phyloP scores from a whole-genome alignment of 2,888 invertebrate genomes.

The Epinotia nisella region DNA sequence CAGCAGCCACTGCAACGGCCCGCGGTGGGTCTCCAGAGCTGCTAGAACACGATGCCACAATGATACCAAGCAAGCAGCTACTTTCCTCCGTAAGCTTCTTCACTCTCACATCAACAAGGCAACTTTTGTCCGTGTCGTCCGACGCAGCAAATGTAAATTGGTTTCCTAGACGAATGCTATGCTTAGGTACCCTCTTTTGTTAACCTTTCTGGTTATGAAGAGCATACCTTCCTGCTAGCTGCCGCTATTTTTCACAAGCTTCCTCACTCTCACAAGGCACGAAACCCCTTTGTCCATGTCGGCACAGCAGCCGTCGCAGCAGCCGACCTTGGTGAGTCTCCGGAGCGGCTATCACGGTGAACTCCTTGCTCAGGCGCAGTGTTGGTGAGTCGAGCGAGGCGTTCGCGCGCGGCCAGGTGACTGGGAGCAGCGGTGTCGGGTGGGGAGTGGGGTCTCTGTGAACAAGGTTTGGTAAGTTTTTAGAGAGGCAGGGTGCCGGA shows the following conservation, averaged over 20 bases:
- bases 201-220: too few species aligned
- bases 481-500: neutral
- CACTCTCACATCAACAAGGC: too few species aligned
- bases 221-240: too few species aligned
- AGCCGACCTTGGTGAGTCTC: constrained; percentile 54
- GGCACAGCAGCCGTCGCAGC: constrained; percentile 64
- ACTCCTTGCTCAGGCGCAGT: constrained; percentile 58
- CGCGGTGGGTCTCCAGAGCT: too few species aligned
- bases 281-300: constrained; percentile 66
- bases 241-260: constrained; percentile 3
- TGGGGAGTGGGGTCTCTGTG: constrained; percentile 72
- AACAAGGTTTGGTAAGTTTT: constrained; percentile 45
- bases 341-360: constrained; percentile 55
- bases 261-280: constrained; percentile 68
- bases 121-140: too few species aligned
- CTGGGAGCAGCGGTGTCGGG: constrained; percentile 56
- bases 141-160: too few species aligned
- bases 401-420: constrained; percentile 48
- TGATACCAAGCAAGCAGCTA: too few species aligned
- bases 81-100: too few species aligned
- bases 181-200: too few species aligned
- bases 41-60: too few species aligned
- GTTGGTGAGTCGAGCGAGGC: constrained; percentile 51
- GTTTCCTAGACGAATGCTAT: too few species aligned
- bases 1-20: too few species aligned